phyloP scores from a whole-genome alignment of 2,888 invertebrate genomes.

The Phyllotreta cruciferae region DNA sequence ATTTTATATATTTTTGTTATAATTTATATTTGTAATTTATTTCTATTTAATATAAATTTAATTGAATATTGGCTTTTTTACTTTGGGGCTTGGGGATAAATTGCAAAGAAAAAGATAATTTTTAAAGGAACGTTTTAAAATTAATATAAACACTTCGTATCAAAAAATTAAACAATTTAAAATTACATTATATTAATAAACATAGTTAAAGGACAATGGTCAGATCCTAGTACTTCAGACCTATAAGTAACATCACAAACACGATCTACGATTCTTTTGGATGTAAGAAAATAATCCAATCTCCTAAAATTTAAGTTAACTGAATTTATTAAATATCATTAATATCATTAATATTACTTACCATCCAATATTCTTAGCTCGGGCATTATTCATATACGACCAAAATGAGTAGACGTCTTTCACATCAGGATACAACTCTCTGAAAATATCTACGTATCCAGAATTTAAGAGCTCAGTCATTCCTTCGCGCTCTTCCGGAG shows the following conservation, averaged over 20 bases:
- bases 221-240: conserved; percentile 85
- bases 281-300: conserved; percentile 93
- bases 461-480: conserved; percentile 83
- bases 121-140: no score
- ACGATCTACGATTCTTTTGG: conserved; percentile 76
- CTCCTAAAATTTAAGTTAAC: conserved; percentile 68
- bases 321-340: background rate
- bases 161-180: no score
- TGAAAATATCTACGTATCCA: conserved; percentile 89
- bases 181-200: conserved; percentile 65
- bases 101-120: no score
- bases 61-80: no score
- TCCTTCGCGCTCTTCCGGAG: conserved; percentile 90
- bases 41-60: no score
- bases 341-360: conserved; percentile 60
- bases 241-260: conserved; percentile 88
- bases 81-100: no score
- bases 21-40: no score
- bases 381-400: conserved; percentile 89
- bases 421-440: conserved; percentile 84
- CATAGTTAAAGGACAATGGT: conserved; percentile 93
- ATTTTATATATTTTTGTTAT: no score
- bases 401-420: conserved; percentile 91
- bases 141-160: no score
- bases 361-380: conserved; percentile 95